Conservation (phyloP, 2,113 vertebrate species). For the Nothocercus julius region DNA sequence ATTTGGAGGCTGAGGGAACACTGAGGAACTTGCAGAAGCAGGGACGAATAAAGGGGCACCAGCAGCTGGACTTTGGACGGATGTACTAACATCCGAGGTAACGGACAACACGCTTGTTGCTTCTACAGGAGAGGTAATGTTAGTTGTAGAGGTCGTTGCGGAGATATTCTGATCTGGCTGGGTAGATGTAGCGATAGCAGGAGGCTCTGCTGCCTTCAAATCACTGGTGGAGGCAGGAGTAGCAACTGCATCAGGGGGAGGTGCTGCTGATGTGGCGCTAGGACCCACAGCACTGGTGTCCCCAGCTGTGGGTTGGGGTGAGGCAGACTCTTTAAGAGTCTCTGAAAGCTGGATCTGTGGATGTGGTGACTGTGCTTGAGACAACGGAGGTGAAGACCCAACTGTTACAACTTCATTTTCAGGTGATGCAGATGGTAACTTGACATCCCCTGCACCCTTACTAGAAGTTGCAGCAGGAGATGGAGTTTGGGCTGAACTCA, state of each 20-base stretch:
- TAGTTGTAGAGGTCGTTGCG: not conserved
- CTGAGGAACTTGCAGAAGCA: conserved; percentile 23
- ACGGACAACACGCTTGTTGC: not conserved
- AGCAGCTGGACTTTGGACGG: conserved; percentile 14
- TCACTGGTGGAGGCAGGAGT: not conserved
- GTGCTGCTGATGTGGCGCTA: not conserved
- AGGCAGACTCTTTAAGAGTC: not conserved
- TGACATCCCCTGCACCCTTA: conserved; percentile 63
- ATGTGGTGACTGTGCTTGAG: not conserved
- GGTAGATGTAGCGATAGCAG: not conserved
- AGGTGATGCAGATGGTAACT: not conserved
- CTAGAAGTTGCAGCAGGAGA: conserved; percentile 7
- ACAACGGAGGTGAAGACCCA: not conserved
- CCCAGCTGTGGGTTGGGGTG: not conserved
- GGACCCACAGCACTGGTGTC: not conserved
- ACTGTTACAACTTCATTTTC: not conserved
- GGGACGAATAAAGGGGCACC: conserved; percentile 53
- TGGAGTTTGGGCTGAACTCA: conserved; percentile 47
- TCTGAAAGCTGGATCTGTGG: conserved; percentile 38
- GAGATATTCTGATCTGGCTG: not conserved
- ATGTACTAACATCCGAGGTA: not conserved
- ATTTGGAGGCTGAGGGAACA: conserved; percentile 58
- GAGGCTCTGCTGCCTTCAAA: not conserved
- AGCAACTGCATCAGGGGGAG: not conserved
- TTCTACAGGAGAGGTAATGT: conserved; percentile 3